phyloP scores from a whole-genome alignment of 2,113 vertebrate genomes.

The Apeltes quadracus region DNA sequence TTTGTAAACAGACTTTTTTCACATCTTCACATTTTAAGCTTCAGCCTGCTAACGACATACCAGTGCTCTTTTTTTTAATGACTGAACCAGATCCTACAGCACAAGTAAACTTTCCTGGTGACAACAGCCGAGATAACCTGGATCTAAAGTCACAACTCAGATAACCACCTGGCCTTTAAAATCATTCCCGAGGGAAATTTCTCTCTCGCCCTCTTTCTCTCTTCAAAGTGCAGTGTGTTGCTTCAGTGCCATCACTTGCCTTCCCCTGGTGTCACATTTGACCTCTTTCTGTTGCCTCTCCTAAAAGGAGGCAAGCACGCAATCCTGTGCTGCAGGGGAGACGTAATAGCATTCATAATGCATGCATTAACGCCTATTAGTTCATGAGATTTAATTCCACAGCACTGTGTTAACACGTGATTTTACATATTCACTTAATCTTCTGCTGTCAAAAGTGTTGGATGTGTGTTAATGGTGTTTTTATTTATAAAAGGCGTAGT shows the following conservation, averaged over 20 bases:
- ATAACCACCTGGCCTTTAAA: conserved; percentile 67
- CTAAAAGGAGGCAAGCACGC: conserved; percentile 74
- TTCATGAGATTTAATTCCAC: conserved; percentile 46
- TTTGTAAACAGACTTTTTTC: neutral
- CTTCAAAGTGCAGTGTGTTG: conserved; percentile 62
- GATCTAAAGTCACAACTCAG: conserved; percentile 40
- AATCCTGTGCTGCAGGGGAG: conserved; percentile 50
- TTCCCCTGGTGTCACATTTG: conserved; percentile 73
- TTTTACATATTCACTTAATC: neutral
- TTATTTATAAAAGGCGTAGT: neutral
- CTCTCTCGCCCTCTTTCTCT: conserved; percentile 36
- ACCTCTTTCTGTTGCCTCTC: conserved; percentile 74
- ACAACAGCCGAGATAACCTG: conserved; percentile 27
- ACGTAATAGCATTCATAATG: neutral
- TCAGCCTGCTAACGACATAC: neutral
- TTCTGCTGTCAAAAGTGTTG: neutral
- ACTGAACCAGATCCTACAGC: neutral
- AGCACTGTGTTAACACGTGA: neutral
- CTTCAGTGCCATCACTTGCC: conserved; percentile 63
- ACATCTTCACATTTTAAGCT: neutral
- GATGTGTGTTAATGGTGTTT: neutral
- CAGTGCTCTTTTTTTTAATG: neutral
- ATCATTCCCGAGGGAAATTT: conserved; percentile 60
- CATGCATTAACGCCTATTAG: neutral
- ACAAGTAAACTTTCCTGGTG: neutral